These are phyloP conservation scores for Basileuterus tristriatus DNA, from an alignment of 2,797 vertebrate genomes.

Conservation along the genomic window DNA sequence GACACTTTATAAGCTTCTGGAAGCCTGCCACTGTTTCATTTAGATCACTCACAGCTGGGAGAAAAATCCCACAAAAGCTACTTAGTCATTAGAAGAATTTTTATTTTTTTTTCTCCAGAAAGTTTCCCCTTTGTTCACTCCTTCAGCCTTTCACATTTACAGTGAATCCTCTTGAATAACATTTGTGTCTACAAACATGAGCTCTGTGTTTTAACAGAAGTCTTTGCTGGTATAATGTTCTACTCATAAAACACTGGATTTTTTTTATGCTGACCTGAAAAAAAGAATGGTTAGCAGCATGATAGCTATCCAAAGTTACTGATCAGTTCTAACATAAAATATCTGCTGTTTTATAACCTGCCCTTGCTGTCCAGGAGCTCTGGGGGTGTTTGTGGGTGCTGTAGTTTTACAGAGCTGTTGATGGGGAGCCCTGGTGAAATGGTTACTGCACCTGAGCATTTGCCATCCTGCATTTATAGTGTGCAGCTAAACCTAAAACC, in stretches of 20 bases:
- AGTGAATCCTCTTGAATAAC: not conserved
- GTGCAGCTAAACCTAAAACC: not conserved
- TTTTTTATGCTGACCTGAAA: not conserved
- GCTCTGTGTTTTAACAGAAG: not conserved
- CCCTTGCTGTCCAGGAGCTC: not conserved
- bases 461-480: not conserved
- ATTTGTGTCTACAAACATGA: not conserved
- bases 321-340: not conserved
- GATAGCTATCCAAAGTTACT: not conserved
- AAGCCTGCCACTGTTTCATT: slow-evolving; percentile 47
- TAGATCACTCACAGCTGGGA: not conserved
- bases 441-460: not conserved
- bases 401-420: not conserved
- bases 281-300: not conserved
- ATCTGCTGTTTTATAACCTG: not conserved
- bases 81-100: not conserved
- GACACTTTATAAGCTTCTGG: slow-evolving; percentile 36
- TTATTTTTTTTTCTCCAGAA: not conserved
- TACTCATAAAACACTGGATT: not conserved
- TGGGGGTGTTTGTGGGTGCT: not conserved
- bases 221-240: not conserved
- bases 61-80: not conserved
- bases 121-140: not conserved
- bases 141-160: not conserved
- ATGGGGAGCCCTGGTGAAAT: not conserved